These are phyloP conservation scores for Eustalomyia histrio DNA, from an alignment of 2,888 invertebrate species.

Conservation along the genomic window DNA sequence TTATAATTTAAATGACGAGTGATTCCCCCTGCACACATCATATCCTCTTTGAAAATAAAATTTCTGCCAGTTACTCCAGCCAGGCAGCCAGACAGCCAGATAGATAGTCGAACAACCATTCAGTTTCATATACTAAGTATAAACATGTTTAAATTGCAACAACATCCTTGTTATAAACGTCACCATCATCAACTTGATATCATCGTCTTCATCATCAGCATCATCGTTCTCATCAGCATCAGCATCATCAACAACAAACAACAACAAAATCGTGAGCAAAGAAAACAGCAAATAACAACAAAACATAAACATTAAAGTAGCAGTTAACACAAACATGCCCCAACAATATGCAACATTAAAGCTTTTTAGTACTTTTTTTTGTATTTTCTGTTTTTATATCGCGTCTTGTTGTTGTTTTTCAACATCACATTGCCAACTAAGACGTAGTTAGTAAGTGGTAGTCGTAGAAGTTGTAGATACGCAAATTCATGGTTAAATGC, in stretches of 20 bases:
- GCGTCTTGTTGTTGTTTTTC: neutral
- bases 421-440: neutral
- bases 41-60: slow-evolving; percentile 5
- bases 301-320: slow-evolving; percentile 66
- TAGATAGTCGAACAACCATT: slow-evolving; percentile 25
- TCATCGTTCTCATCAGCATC: slow-evolving; percentile 7
- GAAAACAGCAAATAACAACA: slow-evolving; percentile 46
- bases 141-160: slow-evolving; percentile 58
- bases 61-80: slow-evolving; percentile 5
- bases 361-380: slow-evolving; percentile 4
- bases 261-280: slow-evolving; percentile 36
- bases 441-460: slow-evolving; percentile 6
- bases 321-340: slow-evolving; percentile 64
- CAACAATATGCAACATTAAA: slow-evolving; percentile 53
- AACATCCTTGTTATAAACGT: slow-evolving; percentile 64
- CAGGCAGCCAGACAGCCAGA: slow-evolving; percentile 17
- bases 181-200: slow-evolving; percentile 61
- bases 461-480: slow-evolving; percentile 49
- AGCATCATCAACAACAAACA: slow-evolving; percentile 29
- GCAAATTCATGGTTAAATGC: slow-evolving; percentile 63
- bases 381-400: slow-evolving; percentile 11
- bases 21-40: neutral
- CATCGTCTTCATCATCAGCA: slow-evolving; percentile 34
- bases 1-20: slow-evolving; percentile 27
- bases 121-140: slow-evolving; percentile 18